These are phyloP conservation scores for Knipowitschia caucasica DNA, from an alignment of 2,797 vertebrate genomes.

Conservation along the genomic window DNA sequence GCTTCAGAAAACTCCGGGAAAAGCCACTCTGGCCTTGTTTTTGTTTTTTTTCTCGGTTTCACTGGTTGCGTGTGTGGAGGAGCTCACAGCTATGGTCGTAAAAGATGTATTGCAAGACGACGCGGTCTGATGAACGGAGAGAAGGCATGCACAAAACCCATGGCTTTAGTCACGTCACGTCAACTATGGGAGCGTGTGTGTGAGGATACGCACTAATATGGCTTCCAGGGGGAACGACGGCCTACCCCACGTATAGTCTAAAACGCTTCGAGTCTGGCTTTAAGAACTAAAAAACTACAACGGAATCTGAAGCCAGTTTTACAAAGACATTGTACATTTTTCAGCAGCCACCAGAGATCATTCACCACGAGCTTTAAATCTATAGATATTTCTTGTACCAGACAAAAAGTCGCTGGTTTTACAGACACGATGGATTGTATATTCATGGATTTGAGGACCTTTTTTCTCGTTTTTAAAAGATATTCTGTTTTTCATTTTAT, in stretches of 20 bases:
- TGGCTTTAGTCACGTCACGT: constrained; percentile 20
- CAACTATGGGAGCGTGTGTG: constrained; percentile 1
- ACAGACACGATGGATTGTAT: background rate
- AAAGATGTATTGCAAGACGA: constrained; percentile 80
- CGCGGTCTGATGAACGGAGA: constrained; percentile 59
- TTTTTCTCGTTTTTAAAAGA: no score
- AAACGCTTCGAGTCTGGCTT: constrained; percentile 17
- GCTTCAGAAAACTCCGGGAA: constrained; percentile 37
- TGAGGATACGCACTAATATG: constrained; percentile 40
- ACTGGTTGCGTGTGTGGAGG: constrained; percentile 62
- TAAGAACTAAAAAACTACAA: constrained; percentile 6
- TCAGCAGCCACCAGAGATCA: background rate
- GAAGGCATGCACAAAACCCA: constrained; percentile 57
- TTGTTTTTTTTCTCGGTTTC: constrained; percentile 40
- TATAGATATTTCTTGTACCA: background rate
- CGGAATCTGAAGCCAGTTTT: background rate
- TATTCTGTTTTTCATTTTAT: no score
- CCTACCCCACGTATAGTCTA: constrained; percentile 8
- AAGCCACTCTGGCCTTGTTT: constrained; percentile 37
- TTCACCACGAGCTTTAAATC: background rate
- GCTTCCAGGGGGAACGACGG: constrained; percentile 45
- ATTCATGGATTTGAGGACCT: no score
- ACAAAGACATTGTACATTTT: constrained; percentile 2
- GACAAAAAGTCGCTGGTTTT: background rate
- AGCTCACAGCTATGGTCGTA: constrained; percentile 87